Evolutionary conservation across 2,888 invertebrate genomes (phyloP), one percentile per base, ranked within the genome.

Genomic region (Sepioteuthis lessoniana): DNA sequence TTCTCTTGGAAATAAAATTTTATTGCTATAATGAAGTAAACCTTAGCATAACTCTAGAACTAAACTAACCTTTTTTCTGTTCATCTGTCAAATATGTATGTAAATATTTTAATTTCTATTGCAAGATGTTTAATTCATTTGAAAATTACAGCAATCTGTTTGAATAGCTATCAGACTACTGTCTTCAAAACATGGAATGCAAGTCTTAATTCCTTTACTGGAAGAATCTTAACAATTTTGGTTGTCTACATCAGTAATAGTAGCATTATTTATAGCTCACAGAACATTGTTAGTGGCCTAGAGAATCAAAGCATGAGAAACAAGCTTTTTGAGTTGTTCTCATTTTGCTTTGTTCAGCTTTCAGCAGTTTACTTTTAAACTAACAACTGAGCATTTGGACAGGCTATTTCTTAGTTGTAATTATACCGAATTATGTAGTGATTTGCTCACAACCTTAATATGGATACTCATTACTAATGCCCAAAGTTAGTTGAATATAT

Each of bases 371-470:
- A 76, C 76, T 76, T 76, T 76, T 13, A 76, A 76, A 31, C 16
- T 76, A 76, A 76, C 76, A 35, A 76, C 4, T 76, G n/a, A 76
- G 76, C 35, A 76, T 76, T 76, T 76, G 76, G n/a, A 76, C 76
- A 76, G 76, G n/a, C 35, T 76, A n/a, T 76, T 76, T 76, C 76
- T 35, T 76, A 35, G 76, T 76, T 16, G 76, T 35, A 76, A 76
- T 76, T 76, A 76, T 76, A 76, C 76, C n/a, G n/a, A 76, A 76
- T 76, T n/a, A n/a, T 76, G 13, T 16, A n/a, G 76, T 76, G 16
- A 76, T 76, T 76, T 76, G 76, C 55, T 76, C 76, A 76, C 76
- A 76, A 76, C 76, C 76, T 76, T 76, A n/a, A n/a, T n/a, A 76
- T n/a, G 7, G 31, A 76, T n/a, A 76, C 16, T 76, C 76, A 76